Conservation (phyloP, 2,888 invertebrate species). For the Trichogramma dendrolimi region DNA sequence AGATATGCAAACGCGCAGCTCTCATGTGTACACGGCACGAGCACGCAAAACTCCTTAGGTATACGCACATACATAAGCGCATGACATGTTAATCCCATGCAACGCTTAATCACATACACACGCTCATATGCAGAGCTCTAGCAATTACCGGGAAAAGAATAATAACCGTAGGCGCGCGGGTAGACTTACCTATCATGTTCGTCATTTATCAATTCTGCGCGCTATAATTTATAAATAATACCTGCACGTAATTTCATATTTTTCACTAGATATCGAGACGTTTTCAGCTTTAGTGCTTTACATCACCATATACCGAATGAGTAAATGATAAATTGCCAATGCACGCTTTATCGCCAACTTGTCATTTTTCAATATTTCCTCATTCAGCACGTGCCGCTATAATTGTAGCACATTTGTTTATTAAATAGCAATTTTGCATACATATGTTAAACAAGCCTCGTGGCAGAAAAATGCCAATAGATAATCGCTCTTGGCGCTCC, state of each 20-base stretch:
- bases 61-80: too few relatives aligned
- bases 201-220: constrained; percentile 22
- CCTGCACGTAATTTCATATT: constrained; percentile 4
- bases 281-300: too few relatives aligned
- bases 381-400: too few relatives aligned
- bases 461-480: too few relatives aligned
- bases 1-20: too few relatives aligned
- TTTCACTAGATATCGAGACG: neutral
- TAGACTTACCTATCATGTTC: constrained; percentile 18
- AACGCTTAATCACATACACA: constrained; percentile 16
- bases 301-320: too few relatives aligned
- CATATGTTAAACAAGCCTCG: too few relatives aligned
- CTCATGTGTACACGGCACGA: constrained; percentile 14
- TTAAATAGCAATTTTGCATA: neutral
- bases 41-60: constrained; percentile 6
- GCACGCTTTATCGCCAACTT: too few relatives aligned
- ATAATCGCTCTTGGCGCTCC: too few relatives aligned
- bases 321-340: too few relatives aligned
- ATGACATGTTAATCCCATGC: constrained; percentile 19
- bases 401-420: neutral
- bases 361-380: too few relatives aligned
- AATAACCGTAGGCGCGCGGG: constrained; percentile 13
- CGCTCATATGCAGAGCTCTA: too few relatives aligned
- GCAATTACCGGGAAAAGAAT: constrained; percentile 21
- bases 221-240: neutral